phyloP scores from a whole-genome alignment of 2,113 vertebrate species.

The Heterochromis multidens region DNA sequence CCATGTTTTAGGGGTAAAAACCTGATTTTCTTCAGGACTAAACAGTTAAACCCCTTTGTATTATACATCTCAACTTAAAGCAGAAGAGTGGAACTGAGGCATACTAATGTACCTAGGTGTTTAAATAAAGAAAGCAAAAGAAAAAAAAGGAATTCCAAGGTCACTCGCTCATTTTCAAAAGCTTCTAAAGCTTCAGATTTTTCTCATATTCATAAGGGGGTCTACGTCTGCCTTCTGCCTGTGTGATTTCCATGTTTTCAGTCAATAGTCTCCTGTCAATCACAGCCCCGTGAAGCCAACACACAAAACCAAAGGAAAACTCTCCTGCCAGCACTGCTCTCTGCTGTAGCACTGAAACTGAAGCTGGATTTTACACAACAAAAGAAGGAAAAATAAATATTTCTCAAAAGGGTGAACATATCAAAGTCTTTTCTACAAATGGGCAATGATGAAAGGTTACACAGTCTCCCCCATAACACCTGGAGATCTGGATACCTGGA shows the following conservation, averaged over 20 bases:
- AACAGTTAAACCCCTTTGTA: background rate
- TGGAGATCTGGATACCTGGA: no score
- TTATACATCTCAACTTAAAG: background rate
- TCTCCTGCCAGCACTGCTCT: background rate
- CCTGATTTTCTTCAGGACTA: background rate
- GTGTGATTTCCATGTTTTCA: constrained; percentile 26
- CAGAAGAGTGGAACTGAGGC: background rate
- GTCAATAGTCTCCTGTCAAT: constrained; percentile 34
- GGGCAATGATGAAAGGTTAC: background rate
- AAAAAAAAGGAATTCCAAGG: constrained; percentile 13
- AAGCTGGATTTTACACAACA: background rate
- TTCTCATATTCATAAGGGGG: background rate
- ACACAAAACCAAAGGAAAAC: background rate
- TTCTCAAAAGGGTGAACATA: background rate
- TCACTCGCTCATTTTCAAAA: constrained; percentile 15
- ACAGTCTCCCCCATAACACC: background rate
- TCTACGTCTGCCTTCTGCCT: background rate
- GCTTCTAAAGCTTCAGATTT: constrained; percentile 4
- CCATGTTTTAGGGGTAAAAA: background rate
- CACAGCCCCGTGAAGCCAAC: background rate
- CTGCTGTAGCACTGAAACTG: background rate
- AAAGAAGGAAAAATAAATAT: background rate
- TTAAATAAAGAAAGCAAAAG: background rate
- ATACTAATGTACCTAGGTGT: background rate
- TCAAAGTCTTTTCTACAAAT: background rate